A percentile compares a stretch with the other conserved stretches of the same genome.
Conservation (phyloP, 2,113 vertebrate species). For the Chaetops frenatus region DNA sequence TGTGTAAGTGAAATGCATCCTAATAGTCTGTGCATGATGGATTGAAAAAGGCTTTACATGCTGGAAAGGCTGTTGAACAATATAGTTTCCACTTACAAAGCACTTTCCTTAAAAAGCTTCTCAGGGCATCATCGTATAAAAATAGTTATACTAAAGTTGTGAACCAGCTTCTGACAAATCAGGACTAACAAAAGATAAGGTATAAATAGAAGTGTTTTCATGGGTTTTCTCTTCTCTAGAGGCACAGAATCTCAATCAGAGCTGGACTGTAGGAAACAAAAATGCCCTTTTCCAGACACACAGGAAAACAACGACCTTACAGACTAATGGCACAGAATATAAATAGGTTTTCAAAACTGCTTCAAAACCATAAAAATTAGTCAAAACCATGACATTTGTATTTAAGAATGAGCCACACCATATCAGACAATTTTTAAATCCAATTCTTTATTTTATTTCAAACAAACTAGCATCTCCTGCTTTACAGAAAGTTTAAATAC, state of each 20-base stretch:
- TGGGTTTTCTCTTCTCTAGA: conserved; percentile 39
- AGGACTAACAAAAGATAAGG: conserved; percentile 57
- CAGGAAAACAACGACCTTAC: conserved; percentile 26
- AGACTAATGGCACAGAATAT: not conserved
- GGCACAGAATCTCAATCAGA: conserved; percentile 22
- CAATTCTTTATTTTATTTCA: not conserved
- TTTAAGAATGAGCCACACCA: not conserved
- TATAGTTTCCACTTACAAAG: conserved; percentile 67
- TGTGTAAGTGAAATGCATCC: conserved; percentile 46
- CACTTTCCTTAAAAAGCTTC: conserved; percentile 69
- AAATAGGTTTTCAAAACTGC: conserved; percentile 8
- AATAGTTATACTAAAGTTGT: conserved; percentile 65
- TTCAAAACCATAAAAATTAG: not conserved
- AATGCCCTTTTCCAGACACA: conserved; percentile 47
- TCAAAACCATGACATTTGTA: not conserved
- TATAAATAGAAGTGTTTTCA: conserved; percentile 62
- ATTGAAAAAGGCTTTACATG: conserved; percentile 49
- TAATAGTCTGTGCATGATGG: conserved; percentile 29
- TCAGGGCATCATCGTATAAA: conserved; percentile 42
- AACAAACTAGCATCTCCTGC: not conserved
- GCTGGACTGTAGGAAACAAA: conserved; percentile 39
- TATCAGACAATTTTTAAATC: not conserved
- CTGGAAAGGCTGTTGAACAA: conserved; percentile 56
- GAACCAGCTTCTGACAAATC: conserved; percentile 65
- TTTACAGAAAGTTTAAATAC: not conserved